A percentile compares a stretch with the other conserved stretches of the same genome.
phyloP scores from a whole-genome alignment of 1,140 invertebrate genomes.

The Antheraea mylitta region DNA sequence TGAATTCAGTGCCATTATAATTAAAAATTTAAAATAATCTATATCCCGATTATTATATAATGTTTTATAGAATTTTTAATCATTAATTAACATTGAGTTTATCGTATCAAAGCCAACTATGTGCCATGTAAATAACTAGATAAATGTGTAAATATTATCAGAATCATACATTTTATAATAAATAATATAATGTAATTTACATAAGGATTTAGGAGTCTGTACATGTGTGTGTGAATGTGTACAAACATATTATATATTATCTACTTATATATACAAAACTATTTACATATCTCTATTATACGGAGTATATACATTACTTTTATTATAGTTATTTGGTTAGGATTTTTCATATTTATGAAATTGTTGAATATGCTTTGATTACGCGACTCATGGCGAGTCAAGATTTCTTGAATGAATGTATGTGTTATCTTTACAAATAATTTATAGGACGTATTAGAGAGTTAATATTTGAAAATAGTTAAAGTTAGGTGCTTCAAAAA shows the following conservation, averaged over 20 bases:
- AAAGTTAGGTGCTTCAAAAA: too few species aligned
- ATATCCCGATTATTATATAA: constrained; percentile 18
- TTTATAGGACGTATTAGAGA: background rate
- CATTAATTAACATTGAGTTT: constrained; percentile 15
- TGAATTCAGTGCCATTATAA: constrained; percentile 56
- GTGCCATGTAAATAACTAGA: constrained; percentile 60
- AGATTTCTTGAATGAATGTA: constrained; percentile 37
- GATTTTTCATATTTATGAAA: background rate
- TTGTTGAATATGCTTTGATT: constrained; percentile 57
- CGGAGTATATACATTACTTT: background rate
- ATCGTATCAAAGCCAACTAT: constrained; percentile 40
- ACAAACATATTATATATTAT: too few species aligned
- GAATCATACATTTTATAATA: background rate
- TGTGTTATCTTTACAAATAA: constrained; percentile 11
- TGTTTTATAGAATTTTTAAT: constrained; percentile 26
- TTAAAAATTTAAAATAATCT: constrained; percentile 41
- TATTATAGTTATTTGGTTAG: background rate
- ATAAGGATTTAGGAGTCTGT: constrained; percentile 28
- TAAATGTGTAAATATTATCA: constrained; percentile 1
- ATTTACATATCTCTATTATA: background rate
- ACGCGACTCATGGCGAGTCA: constrained; percentile 66
- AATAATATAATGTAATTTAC: background rate
- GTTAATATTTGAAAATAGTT: background rate
- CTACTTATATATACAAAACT: background rate
- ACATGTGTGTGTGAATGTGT: too few species aligned